Evolutionary conservation across 2,888 invertebrate genomes (phyloP), one percentile per base, ranked within the genome.

Genomic region (Torymus texanus): DNA sequence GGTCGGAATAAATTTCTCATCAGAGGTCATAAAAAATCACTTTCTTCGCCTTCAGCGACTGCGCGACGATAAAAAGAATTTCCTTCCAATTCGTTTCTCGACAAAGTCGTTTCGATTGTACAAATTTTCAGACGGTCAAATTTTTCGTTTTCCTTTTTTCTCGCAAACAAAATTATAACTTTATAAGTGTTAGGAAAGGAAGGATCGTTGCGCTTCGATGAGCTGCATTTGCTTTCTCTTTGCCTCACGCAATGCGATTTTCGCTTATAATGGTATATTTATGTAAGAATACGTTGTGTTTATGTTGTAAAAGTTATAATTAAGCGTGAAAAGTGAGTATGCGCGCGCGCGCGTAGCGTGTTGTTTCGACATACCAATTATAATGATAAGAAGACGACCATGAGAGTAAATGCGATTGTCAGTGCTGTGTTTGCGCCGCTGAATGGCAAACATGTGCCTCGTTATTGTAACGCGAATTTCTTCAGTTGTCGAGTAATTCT

Each of bases 341-440:
- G 59, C 29, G 59, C 53, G 67, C 50, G 24, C 41, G 61, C n/a
- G 41, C 18, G 55, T 67, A 29, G 29, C 24, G 58, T 74, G 51
- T 62, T 29, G 62, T 56, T 53, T 67, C 62, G 3, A 65, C 55
- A 62, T 55, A 53, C 24, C 66, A 79, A 62, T 65, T 29, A 63
- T 55, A 70, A 72, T 74, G 53, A 68, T 72, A 70, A 76, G 50
- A 66, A 76, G 74, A 82, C 75, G 70, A 72, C 73, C 73, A 79
- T 75, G 58, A 75, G 75, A 75, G n/a, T 78, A 41, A 41, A 75
- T 82, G 81, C 81, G 81, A 82, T 83, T 79, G 79, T 79, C 76
- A 79, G 81, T 81, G 71, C 82, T 82, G 61, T 62, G 51, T 70
- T 75, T 58, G 68, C 56, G 78, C 67, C 74, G 68, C 58, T n/a